Percentiles rank a stretch among this genome's conserved stretches.
Evolutionary conservation across 2,888 invertebrate species (phyloP).

Genomic region (Nezara viridula): DNA sequence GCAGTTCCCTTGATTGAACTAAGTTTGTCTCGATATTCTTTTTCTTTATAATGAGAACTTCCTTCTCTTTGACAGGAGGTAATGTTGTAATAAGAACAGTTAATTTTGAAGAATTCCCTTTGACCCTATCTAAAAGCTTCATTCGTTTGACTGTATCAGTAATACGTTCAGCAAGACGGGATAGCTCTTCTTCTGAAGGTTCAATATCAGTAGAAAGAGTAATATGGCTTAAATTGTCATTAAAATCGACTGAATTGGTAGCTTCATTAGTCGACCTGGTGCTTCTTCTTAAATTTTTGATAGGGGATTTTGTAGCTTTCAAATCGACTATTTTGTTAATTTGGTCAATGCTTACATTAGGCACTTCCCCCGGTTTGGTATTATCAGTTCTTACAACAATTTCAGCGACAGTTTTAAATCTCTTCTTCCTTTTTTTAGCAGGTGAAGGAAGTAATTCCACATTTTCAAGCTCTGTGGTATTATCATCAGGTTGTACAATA

Average conservation of each 20-base stretch:
- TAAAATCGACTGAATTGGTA: background rate
- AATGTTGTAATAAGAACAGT: constrained; percentile 50
- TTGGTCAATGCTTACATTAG: constrained; percentile 52
- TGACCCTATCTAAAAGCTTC: constrained; percentile 51
- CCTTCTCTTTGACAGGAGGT: constrained; percentile 43
- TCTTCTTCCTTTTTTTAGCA: constrained; percentile 44
- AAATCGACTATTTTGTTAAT: constrained; percentile 31
- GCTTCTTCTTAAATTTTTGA: background rate
- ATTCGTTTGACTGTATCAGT: constrained; percentile 37
- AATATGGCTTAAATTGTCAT: background rate
- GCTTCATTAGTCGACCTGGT: background rate
- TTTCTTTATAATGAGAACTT: constrained; percentile 38
- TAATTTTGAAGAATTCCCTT: constrained; percentile 41
- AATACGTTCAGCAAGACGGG: constrained; percentile 1
- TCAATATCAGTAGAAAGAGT: background rate
- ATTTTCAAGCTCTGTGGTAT: background rate
- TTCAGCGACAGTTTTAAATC: constrained; percentile 57
- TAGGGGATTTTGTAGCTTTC: background rate
- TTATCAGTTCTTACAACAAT: constrained; percentile 55
- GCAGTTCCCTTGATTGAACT: constrained; percentile 38
- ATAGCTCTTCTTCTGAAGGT: constrained; percentile 36
- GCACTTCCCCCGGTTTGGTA: constrained; percentile 34
- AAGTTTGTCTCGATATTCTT: constrained; percentile 47
- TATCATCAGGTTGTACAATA: background rate
- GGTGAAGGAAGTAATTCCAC: background rate